A percentile compares a stretch with the other conserved stretches of the same genome.
phyloP scores from a whole-genome alignment of 2,113 vertebrate species.

The Speoplatyrhinus poulsoni region DNA sequence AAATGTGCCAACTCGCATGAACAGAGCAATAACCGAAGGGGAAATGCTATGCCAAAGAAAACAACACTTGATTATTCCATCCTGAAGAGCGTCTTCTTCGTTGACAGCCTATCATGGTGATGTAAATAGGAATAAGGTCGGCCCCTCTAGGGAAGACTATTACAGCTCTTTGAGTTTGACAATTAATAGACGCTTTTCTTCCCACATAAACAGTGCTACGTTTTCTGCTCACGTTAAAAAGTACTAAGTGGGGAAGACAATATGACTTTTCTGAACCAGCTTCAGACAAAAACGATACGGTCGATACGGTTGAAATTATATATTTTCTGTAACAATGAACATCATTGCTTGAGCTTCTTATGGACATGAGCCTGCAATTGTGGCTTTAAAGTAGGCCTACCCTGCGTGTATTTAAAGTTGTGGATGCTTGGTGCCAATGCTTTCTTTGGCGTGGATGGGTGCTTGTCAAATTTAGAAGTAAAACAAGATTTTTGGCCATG shows the following conservation, averaged over 20 bases:
- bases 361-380: conserved; percentile 75
- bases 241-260: conserved; percentile 42
- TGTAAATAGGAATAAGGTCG: conserved; percentile 10
- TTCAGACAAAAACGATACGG: conserved; percentile 73
- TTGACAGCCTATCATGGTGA: conserved; percentile 21
- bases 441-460: conserved; percentile 74
- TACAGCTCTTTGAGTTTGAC: background rate
- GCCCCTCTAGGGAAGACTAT: too few species aligned
- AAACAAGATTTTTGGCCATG: conserved; percentile 68
- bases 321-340: conserved; percentile 67
- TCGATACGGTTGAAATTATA: conserved; percentile 70
- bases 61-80: conserved; percentile 32
- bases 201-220: conserved; percentile 6
- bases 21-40: conserved; percentile 38
- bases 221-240: conserved; percentile 8
- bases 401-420: conserved; percentile 72
- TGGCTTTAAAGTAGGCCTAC: conserved; percentile 63
- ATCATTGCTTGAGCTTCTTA: conserved; percentile 56
- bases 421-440: conserved; percentile 62
- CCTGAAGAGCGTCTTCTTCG: conserved; percentile 22
- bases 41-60: conserved; percentile 53
- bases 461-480: conserved; percentile 72
- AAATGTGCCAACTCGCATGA: conserved; percentile 36
- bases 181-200: background rate
- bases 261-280: conserved; percentile 57